These are phyloP conservation scores for Lathamus discolor DNA, from an alignment of 2,113 vertebrate genomes.

Conservation along the genomic window DNA sequence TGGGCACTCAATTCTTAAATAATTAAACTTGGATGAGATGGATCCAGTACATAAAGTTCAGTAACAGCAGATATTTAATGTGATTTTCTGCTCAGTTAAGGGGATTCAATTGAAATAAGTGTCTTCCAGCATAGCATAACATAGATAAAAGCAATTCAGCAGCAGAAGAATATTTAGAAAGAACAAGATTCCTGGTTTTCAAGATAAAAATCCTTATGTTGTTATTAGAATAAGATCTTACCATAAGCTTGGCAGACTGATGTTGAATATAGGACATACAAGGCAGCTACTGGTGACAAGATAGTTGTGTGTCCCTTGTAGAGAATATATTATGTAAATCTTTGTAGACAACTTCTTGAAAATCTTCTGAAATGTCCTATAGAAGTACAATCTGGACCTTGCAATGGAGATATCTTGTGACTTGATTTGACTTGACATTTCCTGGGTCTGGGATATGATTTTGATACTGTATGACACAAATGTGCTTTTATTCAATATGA, in stretches of 20 bases:
- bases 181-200: neutral
- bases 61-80: neutral
- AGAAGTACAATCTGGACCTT: neutral
- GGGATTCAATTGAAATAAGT: neutral
- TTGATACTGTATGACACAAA: conserved; percentile 5
- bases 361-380: neutral
- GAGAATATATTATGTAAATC: neutral
- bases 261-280: neutral
- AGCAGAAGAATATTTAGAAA: neutral
- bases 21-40: neutral
- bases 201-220: neutral
- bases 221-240: neutral
- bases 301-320: neutral
- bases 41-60: neutral
- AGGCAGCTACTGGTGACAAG: neutral
- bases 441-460: neutral
- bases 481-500: neutral
- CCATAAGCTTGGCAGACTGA: neutral
- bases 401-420: neutral
- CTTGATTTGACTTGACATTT: conserved; percentile 28
- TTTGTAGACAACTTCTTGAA: neutral
- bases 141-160: neutral
- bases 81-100: conserved; percentile 20
- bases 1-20: neutral
- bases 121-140: neutral